Conservation (phyloP, 1,140 invertebrate species). For the Papilio xuthus region DNA sequence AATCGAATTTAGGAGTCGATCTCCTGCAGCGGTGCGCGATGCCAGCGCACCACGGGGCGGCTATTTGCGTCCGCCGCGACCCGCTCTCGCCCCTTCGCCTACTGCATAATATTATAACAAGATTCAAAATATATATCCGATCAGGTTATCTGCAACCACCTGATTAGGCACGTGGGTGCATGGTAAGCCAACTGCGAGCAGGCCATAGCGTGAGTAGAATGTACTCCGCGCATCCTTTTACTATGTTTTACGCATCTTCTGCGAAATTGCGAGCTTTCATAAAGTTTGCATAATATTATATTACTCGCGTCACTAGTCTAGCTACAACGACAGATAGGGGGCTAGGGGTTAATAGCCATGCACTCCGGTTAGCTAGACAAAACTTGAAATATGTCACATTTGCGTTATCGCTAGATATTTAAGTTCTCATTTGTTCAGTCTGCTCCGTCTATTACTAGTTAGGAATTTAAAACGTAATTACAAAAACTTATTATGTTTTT, state of each 20-base stretch:
- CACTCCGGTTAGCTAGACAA: neutral
- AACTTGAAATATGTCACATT: neutral
- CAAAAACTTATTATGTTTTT: too few relatives aligned
- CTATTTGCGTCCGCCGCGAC: constrained; percentile 16
- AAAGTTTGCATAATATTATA: neutral
- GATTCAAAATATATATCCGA: neutral
- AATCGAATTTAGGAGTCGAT: constrained; percentile 29
- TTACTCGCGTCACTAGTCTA: neutral
- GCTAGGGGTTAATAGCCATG: neutral
- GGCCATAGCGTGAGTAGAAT: neutral
- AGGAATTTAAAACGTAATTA: neutral
- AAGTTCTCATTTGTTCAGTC: neutral
- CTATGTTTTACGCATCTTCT: neutral
- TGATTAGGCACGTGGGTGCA: too few relatives aligned
- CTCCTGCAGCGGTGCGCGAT: constrained; percentile 18
- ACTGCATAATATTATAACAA: neutral
- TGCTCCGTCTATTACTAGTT: neutral
- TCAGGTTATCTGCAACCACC: neutral
- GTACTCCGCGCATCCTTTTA: neutral
- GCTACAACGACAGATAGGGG: neutral
- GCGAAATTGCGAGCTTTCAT: neutral
- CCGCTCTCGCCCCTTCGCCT: neutral
- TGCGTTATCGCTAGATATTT: neutral
- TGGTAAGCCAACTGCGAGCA: neutral
- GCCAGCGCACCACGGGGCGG: constrained; percentile 26